These are phyloP conservation scores for Dryobota labecula DNA, from an alignment of 2,888 invertebrate genomes.

Conservation along the genomic window DNA sequence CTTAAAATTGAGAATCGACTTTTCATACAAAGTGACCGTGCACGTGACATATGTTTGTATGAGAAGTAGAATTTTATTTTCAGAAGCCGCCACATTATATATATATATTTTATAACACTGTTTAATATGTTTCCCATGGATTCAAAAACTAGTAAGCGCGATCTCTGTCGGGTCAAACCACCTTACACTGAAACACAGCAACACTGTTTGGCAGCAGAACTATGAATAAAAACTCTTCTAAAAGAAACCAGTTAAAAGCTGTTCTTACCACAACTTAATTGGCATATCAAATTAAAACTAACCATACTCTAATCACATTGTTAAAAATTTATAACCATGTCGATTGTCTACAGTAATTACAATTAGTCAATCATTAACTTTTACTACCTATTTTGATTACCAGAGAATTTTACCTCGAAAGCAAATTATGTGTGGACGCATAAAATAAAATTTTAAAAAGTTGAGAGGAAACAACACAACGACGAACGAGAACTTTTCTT, in stretches of 20 bases:
- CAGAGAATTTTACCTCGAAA: neutral
- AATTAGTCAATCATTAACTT: slow-evolving; percentile 18
- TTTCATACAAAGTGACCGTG: too few species aligned
- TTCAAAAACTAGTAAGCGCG: too few species aligned
- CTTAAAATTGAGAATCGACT: too few species aligned
- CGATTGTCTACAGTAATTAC: slow-evolving; percentile 19
- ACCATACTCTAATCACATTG: slow-evolving; percentile 11
- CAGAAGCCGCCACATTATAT: too few species aligned
- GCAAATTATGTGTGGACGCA: neutral
- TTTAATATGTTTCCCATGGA: too few species aligned
- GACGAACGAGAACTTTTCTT: too few species aligned
- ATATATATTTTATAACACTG: too few species aligned
- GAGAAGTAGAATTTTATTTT: too few species aligned
- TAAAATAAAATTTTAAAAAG: neutral
- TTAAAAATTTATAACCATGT: slow-evolving; percentile 17
- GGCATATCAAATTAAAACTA: slow-evolving; percentile 26
- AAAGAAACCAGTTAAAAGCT: neutral
- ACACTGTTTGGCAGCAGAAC: neutral
- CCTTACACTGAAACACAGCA: too few species aligned
- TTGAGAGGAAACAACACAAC: too few species aligned
- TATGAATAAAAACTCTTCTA: neutral
- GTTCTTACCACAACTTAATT: slow-evolving; percentile 8
- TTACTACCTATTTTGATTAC: slow-evolving; percentile 15
- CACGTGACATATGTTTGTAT: too few species aligned
- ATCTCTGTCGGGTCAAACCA: too few species aligned